Percentiles rank a stretch among this genome's conserved stretches.
Evolutionary conservation across 92 coral and sea anemone species (phyloP).

Genomic region (Bergia sp.): DNA sequence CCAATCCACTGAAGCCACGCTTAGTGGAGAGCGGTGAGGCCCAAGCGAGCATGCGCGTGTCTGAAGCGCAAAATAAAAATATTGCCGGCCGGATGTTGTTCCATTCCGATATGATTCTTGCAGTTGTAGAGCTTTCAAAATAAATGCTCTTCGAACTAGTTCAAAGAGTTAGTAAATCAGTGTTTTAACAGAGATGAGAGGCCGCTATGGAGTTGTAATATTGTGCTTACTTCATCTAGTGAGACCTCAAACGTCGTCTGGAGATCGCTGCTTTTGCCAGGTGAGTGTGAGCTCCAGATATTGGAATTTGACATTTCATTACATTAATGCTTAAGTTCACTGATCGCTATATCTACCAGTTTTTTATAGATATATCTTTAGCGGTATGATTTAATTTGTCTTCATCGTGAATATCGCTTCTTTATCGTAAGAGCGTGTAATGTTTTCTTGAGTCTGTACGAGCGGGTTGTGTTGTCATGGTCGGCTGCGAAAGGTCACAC

Average conservation of each 20-base stretch:
- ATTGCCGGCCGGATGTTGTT: slow-evolving; percentile 21
- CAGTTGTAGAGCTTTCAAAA: background rate
- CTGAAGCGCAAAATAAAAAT: slow-evolving; percentile 36
- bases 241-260: slow-evolving; percentile 38
- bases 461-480: background rate
- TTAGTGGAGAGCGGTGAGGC: slow-evolving; percentile 51
- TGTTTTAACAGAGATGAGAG: slow-evolving; percentile 45
- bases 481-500: background rate
- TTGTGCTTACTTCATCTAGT: slow-evolving; percentile 46
- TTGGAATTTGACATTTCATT: background rate
- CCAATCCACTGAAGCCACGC: slow-evolving; percentile 71
- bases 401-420: background rate
- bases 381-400: background rate
- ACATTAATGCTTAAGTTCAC: background rate
- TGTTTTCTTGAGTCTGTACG: background rate
- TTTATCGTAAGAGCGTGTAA: too few relatives aligned
- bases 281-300: slow-evolving; percentile 10
- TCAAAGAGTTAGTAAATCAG: background rate
- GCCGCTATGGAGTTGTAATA: slow-evolving; percentile 41
- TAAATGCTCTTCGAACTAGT: background rate
- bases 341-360: background rate
- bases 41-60: slow-evolving; percentile 58
- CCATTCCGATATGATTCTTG: background rate
- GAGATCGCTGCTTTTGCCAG: slow-evolving; percentile 72
- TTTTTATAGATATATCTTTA: background rate